Base-by-base conservation (phyloP, 2,797 vertebrate species). In the Sebastes umbrosus region DNA sequence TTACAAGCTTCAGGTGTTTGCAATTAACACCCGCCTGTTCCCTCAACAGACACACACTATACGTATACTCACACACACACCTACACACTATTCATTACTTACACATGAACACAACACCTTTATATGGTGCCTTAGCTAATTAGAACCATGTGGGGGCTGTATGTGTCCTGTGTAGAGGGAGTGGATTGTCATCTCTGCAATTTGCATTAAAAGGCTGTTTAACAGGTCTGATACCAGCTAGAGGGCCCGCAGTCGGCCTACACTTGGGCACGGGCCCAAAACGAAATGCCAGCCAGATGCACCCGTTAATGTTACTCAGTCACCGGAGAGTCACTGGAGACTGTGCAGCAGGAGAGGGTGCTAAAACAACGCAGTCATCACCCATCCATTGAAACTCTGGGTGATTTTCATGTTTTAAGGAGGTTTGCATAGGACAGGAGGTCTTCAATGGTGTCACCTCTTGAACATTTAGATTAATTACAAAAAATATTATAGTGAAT, bases 1-100 rank as follows among this genome's bases (percentile, higher is more conserved):
- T 91, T 89, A 85, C 85, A 82, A 90, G 84, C 87, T 83, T 92
- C 94, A 94, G 90, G 92, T 95, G 95, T 94, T 95, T 93, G 92
- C 84, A 90, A 89, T 95, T 94, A 94, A 85, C 92, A 90, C 88
- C 80, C 78, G 69, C 60, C 77, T 62, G 72, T 86, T 86, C 80
- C 69, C 63, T 79, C 71, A 43, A 75, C 89, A 88, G 39, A 83
- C 87, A 71, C 87, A 84, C 85, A 85, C 83, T 74, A 74, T 46
- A 43, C 59, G 16, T 31, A 77, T 11, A 10, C 67, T 76, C 16
- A 4, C 77, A 57, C 69, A 70, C 79, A 54, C 64, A 64, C 63
- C 6, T 59, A 73, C 79, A 58, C 80, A 80, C 63, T 52, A 43
- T 77, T 83, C 80, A 79, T 82, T 90, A 50, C 84, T 70, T 68